Percentiles rank a stretch among this genome's conserved stretches.
Conservation (phyloP, 2,113 vertebrate genomes). For the Acanthochromis polyacanthus region DNA sequence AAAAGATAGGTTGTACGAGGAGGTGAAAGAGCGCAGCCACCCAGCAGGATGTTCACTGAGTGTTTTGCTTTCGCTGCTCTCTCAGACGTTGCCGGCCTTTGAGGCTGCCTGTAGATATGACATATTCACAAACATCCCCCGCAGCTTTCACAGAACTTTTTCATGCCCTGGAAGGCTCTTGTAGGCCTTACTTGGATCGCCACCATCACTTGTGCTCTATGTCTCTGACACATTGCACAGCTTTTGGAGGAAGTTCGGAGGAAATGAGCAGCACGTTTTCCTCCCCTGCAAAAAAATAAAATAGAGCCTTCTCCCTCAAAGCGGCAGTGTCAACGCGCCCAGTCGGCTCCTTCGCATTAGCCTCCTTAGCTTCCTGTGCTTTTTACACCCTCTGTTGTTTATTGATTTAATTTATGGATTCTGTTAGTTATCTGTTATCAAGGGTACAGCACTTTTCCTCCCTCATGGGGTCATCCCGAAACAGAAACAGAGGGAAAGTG, state of each 20-base stretch:
- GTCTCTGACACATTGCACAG: slow-evolving; percentile 47
- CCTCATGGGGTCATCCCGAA: slow-evolving; percentile 65
- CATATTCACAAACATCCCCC: slow-evolving; percentile 59
- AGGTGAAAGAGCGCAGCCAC: slow-evolving; percentile 77
- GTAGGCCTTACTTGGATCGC: slow-evolving; percentile 46
- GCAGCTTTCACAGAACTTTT: slow-evolving; percentile 50
- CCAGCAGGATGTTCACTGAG: slow-evolving; percentile 77
- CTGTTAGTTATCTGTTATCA: slow-evolving; percentile 75
- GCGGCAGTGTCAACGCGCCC: slow-evolving; percentile 29
- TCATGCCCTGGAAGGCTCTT: slow-evolving; percentile 44
- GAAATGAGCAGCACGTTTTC: slow-evolving; percentile 66
- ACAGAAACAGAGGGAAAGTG: slow-evolving; percentile 76
- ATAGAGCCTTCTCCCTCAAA: slow-evolving; percentile 41
- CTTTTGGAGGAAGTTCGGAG: slow-evolving; percentile 55
- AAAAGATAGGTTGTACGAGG: slow-evolving; percentile 62
- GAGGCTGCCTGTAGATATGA: slow-evolving; percentile 54
- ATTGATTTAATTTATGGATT: slow-evolving; percentile 79
- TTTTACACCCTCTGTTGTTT: slow-evolving; percentile 75
- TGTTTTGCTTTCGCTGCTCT: slow-evolving; percentile 71
- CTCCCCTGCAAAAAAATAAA: slow-evolving; percentile 15
- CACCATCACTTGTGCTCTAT: slow-evolving; percentile 34
- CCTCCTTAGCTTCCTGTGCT: slow-evolving; percentile 69
- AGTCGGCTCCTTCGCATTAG: slow-evolving; percentile 62
- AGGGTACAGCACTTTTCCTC: slow-evolving; percentile 67
- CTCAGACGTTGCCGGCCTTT: slow-evolving; percentile 49